Conservation (phyloP, 53 echinoderm and acorn worm species). For the Temnopleurus reevesii region DNA sequence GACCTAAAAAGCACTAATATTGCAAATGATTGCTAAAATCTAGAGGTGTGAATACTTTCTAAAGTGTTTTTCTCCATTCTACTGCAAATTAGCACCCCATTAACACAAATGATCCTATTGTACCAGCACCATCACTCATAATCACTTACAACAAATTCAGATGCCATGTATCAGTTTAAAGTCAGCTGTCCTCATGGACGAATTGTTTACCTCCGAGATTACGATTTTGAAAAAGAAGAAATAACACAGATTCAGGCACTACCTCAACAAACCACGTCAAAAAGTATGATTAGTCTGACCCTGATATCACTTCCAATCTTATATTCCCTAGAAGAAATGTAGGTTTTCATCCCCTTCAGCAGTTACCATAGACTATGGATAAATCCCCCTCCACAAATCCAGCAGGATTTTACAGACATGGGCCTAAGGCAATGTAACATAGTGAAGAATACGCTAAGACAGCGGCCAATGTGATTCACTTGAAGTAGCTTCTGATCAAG, state of each 20-base stretch:
- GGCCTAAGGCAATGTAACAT: constrained; percentile 11
- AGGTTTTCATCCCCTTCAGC: background rate
- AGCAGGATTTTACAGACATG: constrained; percentile 6
- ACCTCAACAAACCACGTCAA: background rate
- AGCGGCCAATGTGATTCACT: too few species aligned
- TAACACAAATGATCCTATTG: background rate
- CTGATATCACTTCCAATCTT: background rate
- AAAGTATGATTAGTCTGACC: background rate
- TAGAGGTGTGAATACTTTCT: too few species aligned
- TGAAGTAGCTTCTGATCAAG: too few species aligned
- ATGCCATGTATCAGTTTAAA: background rate
- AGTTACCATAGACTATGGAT: background rate
- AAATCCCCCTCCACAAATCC: background rate
- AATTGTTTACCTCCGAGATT: background rate
- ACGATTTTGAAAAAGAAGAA: background rate
- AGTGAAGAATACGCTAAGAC: too few species aligned
- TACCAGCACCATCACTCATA: background rate
- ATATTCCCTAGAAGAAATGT: constrained; percentile 5
- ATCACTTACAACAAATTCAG: background rate
- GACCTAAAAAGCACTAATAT: too few species aligned
- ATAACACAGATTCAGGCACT: background rate
- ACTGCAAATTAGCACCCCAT: too few species aligned
- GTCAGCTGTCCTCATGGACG: background rate
- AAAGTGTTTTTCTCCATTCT: too few species aligned
- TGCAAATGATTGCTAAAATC: too few species aligned